Conservation (phyloP, 2,888 invertebrate genomes). For the Thalpophila matura region DNA sequence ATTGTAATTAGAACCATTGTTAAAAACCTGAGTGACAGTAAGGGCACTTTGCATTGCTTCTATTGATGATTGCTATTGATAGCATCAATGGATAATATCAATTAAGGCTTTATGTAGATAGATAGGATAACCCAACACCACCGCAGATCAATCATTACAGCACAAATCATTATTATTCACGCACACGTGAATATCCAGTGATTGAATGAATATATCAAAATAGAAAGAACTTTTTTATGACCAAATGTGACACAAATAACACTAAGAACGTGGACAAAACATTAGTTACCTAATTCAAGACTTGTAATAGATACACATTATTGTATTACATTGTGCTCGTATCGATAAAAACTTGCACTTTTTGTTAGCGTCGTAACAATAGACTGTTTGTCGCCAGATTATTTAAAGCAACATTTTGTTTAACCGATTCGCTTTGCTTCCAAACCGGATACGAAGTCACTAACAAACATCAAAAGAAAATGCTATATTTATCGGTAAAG, state of each 20-base stretch:
- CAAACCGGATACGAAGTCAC: constrained; percentile 49
- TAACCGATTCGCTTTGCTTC: constrained; percentile 45
- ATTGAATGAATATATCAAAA: background rate
- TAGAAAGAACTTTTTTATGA: background rate
- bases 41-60: background rate
- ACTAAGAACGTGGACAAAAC: background rate
- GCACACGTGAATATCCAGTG: no score
- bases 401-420: constrained; percentile 46
- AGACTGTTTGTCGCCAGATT: constrained; percentile 48
- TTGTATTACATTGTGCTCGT: background rate
- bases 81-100: background rate
- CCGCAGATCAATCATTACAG: background rate
- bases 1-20: background rate
- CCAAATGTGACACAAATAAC: background rate
- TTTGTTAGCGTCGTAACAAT: constrained; percentile 24
- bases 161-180: background rate
- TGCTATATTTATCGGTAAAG: constrained; percentile 37
- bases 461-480: constrained; percentile 57
- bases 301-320: constrained; percentile 15
- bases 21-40: background rate
- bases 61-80: background rate
- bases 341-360: constrained; percentile 44
- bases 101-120: background rate
- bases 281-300: constrained; percentile 2
- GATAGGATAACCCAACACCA: background rate